Evolutionary conservation across 2,113 vertebrate species (phyloP), one percentile per base, ranked within the genome.

Genomic region (Dunckerocampus dactyliophorus): DNA sequence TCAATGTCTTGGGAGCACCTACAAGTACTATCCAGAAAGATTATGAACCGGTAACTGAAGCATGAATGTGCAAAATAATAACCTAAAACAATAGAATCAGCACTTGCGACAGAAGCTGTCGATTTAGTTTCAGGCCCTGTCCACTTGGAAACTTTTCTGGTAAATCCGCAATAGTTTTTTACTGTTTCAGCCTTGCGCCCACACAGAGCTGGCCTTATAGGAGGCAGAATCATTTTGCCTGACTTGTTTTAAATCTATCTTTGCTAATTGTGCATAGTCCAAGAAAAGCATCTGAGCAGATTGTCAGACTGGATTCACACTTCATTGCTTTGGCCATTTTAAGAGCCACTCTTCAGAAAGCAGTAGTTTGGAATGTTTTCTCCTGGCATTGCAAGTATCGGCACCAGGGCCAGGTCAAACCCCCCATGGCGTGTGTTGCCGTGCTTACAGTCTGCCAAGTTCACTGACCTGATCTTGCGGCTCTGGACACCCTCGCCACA

Each of bases 401-500:
- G 43, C 47, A 59, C 42, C 12, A 55, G 45, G 34, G 31, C 8
- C 37, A 53, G 50, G 48, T 63, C 50, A 64, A 72, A 24, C 37
- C 54, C 57, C 48, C 53, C 53, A 57, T 8, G 17, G 46, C 51
- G 46, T 59, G 51, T 47, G 51, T 49, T 71, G 49, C 31, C 1
- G 20, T 49, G 62, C 43, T 2, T 21, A 19, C 46, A 6, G n/a
- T 13, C 22, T 60, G 70, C 76, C 74, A 79, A 72, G 48, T 67
- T 69, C 65, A 74, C 92, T 59, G 77, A 98, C 97, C 94, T 94
- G 89, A 95, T 92, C 90, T 92, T 92, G 76, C 95, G 94, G 48
- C 91, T 94, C 80, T 95, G 96, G 31, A 90, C 93, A 85, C 96
- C 97, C 86, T 92, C 92, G 59, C 95, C 96, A 62, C 97, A 99